Base-by-base conservation (phyloP, 2,113 vertebrate species). In the Ancistrus triradiatus region DNA sequence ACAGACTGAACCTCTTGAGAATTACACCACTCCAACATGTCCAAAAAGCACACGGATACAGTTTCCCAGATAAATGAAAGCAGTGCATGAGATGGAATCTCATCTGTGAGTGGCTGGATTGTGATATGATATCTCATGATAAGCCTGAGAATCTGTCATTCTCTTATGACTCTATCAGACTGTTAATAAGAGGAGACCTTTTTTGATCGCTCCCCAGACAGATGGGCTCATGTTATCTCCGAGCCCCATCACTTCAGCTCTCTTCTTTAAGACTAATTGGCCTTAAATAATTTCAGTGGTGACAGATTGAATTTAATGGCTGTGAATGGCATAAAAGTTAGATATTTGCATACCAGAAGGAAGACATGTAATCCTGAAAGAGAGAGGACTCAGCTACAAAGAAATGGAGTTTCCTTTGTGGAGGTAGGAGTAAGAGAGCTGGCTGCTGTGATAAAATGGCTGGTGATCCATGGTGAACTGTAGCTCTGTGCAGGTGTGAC, bases 241-340 rank as follows among this genome's bases (percentile, higher is more conserved):
- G 19, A 57, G 52, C 63, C 48, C 62, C 2, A 48, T 48, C 63
- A 48, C 42, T 65, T 25, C 44, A 38, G 9, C 13, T 8, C 22
- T 19, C 53, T 58, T 49, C 37, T 50, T 59, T 50, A 31, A 66
- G 40, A 66, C 46, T 58, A 58, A 66, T 59, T 59, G 44, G 64
- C 55, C 43, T 44, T 66, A 31, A 53, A 25, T 60, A 63, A 72
- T 70, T 28, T 69, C 73, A 75, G 76, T 15, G 31, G 62, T 15
- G 21, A 49, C 42, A 42, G 43, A 57, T 42, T 59, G 15, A 58
- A 10, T 59, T 42, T n/a, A 66, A 40, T 59, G 31, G 21, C 53
- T 57, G 28, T 65, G 15, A 66, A 66, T 19, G 49, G 53, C 33
- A 28, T 48, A 56, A 18, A 57, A 18, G 13, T 57, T 40, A 27